Evolutionary conservation across 2,797 vertebrate genomes (phyloP).

Genomic region (Podarcis siculus): DNA sequence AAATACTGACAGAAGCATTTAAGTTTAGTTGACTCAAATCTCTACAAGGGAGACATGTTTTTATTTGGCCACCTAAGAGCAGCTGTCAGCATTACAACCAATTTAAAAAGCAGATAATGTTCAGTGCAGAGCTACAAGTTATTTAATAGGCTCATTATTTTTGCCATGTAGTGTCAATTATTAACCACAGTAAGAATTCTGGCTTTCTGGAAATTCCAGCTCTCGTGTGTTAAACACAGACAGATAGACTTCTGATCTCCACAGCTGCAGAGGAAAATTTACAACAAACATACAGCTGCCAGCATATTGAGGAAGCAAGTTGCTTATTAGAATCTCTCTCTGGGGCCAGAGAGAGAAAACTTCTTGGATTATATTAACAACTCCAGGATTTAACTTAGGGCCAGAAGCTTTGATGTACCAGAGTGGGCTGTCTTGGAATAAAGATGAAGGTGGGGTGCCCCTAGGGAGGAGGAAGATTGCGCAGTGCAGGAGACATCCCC

Average conservation of each 20-base stretch:
- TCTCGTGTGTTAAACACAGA: background rate
- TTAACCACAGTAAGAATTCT: background rate
- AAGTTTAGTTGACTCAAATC: background rate
- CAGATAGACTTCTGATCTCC: background rate
- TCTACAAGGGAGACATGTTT: background rate
- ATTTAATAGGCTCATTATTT: background rate
- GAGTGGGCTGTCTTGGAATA: too few species aligned
- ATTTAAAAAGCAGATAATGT: background rate
- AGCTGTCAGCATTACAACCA: background rate
- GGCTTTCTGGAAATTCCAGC: background rate
- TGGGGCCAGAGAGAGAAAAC: too few species aligned
- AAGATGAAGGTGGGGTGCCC: too few species aligned
- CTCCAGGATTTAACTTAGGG: too few species aligned
- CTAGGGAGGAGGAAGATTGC: too few species aligned
- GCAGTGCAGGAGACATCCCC: too few species aligned
- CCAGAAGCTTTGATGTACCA: too few species aligned
- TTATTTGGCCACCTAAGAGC: background rate
- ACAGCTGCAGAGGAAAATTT: background rate
- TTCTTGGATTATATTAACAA: too few species aligned
- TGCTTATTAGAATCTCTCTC: too few species aligned
- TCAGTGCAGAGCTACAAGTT: background rate
- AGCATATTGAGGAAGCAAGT: background rate
- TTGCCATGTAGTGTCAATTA: background rate
- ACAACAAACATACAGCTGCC: background rate
- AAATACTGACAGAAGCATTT: constrained; percentile 4